Evolutionary conservation across 2,797 vertebrate species (phyloP), one percentile per base, ranked within the genome.

Genomic region (Cynodonichthys magdalenae): DNA sequence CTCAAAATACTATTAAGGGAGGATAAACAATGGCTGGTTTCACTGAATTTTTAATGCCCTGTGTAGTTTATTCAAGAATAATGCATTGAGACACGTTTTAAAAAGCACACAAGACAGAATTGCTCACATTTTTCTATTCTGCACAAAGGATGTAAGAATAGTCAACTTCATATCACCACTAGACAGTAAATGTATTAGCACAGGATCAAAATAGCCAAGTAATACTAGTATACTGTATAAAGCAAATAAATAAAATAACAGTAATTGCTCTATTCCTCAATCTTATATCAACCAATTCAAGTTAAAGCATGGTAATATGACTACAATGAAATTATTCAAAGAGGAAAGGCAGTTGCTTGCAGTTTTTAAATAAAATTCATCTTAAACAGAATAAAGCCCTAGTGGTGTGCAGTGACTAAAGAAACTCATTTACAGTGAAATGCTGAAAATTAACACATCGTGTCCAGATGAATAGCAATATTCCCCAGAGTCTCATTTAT

Each of bases 51-150:
- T 44, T 10, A 19, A 61, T 49, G 54, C 18, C 11, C 9, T 34
- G 6, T 18, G 27, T 52, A 14, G 17, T 8, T 39, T 42, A 36
- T 59, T 29, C 52, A 58, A 58, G 36, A 59, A 42, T 24, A 56
- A 17, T 11, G 65, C 47, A 31, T 3, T 15, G 20, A 73, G 20
- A 59, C 28, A 44, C 11, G n/a, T 28, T 63, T 59, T 66, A 18
- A 61, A 42, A 54, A 46, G 46, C 27, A 48, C 31, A 51, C n/a
- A 49, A 5, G 53, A 29, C 46, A 24, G 46, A 70, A 55, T n/a
- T 58, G 12, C 6, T 65, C 20, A 34, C n/a, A 58, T 69, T 34
- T 27, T 53, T 19, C 19, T n/a, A 6, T 12, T 29, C n/a, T 45
- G 27, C 20, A 54, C 49, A 29, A 24, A 15, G 28, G 39, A 49